These are phyloP conservation scores for Corythucha ciliata DNA, from an alignment of 2,888 invertebrate genomes.

Conservation along the genomic window DNA sequence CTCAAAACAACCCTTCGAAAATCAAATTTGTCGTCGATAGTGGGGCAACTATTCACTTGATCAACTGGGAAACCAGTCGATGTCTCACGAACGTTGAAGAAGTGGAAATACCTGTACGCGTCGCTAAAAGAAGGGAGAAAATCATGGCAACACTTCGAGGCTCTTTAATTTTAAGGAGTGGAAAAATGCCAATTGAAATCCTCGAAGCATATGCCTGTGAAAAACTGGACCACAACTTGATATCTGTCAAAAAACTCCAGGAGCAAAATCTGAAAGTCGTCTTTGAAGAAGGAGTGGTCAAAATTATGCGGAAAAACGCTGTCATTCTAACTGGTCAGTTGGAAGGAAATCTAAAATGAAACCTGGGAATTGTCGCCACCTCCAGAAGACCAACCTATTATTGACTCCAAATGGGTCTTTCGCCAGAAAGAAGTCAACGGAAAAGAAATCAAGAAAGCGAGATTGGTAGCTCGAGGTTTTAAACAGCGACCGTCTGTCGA, in stretches of 20 bases:
- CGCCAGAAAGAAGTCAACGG: too few relatives aligned
- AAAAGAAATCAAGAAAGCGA: too few relatives aligned
- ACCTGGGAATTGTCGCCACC: too few relatives aligned
- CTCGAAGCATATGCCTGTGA: constrained; percentile 1
- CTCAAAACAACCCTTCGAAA: background rate
- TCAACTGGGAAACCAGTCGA: too few relatives aligned
- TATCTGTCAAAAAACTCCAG: background rate
- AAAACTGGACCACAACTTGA: background rate
- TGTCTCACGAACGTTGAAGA: background rate
- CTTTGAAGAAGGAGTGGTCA: background rate
- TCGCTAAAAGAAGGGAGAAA: constrained; percentile 7
- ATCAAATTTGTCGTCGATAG: constrained; percentile 2
- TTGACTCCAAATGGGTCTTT: too few relatives aligned
- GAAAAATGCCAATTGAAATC: background rate
- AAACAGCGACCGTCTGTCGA: background rate
- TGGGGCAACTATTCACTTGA: background rate
- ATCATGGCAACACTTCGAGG: background rate
- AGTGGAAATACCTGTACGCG: background rate
- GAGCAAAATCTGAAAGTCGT: background rate
- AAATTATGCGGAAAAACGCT: too few relatives aligned
- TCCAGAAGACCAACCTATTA: too few relatives aligned
- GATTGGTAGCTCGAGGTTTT: constrained; percentile 4
- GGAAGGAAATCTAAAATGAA: too few relatives aligned
- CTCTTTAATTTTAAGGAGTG: background rate
- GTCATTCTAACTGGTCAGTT: too few relatives aligned